Evolutionary conservation across 2,797 vertebrate species (phyloP), one percentile per base, ranked within the genome.

Genomic region (Epinephelus awoara): DNA sequence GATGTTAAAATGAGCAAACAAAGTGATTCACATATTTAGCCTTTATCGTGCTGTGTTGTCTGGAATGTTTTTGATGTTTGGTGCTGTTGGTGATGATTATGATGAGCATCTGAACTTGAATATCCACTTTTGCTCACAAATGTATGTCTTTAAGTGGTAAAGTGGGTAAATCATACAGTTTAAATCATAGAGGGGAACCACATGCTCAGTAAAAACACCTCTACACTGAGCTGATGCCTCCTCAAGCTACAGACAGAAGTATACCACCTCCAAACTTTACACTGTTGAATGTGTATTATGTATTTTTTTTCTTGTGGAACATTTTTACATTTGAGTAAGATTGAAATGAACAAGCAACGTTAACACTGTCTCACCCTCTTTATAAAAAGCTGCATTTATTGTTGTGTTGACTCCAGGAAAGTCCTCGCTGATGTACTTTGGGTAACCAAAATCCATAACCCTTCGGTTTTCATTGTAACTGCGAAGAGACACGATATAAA

Each of bases 381-480:
- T 93, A 88, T 94, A 72, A 72, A 95, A 29, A 42, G 94, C 94
- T 80, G 95, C 95, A 72, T 91, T 91, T 79, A 96, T 83, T 50
- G 91, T 93, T 0, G 75, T 55, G 71, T 93, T 93, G 73, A 96
- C 67, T 80, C 93, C 94, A 23, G 94, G 93, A 80, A 96, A 96
- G 77, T 91, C 93, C 15, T 95, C 89, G 15, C 82, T 92, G 86
- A 95, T 94, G 72, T 92, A 87, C 66, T 91, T 94, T 25, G 96
- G 94, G 72, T 82, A 94, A 44, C 92, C 92, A 27, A 92, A 89
- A 66, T 94, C 94, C 94, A 95, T 94, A 5, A 88, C 78, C 59
- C 90, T 93, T 72, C 85, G 85, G 46, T 94, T 95, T 83, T 96
- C 94, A 70, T 95, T 94, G 79, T 92, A 96, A 71, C 95, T 96